Percentiles rank a stretch among this genome's conserved stretches.
These are phyloP conservation scores for Norana najaformis DNA, from an alignment of 2,888 invertebrate species.

Conservation along the genomic window DNA sequence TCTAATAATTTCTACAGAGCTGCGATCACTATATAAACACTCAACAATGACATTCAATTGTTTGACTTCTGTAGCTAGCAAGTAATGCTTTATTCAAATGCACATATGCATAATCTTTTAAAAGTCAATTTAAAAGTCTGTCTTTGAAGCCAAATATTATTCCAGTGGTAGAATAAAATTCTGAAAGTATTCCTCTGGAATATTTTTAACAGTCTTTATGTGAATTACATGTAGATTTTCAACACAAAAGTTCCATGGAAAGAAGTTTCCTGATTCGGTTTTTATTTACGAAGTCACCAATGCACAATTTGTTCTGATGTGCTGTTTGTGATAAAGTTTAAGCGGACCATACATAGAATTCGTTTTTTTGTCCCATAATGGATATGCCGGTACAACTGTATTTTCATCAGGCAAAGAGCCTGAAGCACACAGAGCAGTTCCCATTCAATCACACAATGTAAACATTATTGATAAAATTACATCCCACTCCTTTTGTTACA, in stretches of 20 bases:
- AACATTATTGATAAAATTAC: too few relatives aligned
- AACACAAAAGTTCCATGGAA: not conserved
- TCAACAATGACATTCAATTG: not conserved
- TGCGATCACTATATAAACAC: not conserved
- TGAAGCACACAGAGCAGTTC: too few relatives aligned
- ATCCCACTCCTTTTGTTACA: too few relatives aligned
- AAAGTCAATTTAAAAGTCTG: not conserved
- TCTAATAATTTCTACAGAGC: not conserved
- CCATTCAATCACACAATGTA: too few relatives aligned
- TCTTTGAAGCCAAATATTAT: not conserved
- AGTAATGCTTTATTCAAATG: not conserved
- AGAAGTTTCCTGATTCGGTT: not conserved
- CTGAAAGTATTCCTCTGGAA: not conserved
- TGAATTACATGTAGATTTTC: not conserved
- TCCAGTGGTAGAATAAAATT: not conserved
- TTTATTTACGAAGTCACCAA: not conserved
- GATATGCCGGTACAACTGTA: too few relatives aligned
- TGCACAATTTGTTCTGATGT: not conserved
- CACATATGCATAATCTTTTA: not conserved
- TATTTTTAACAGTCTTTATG: not conserved
- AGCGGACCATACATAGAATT: too few relatives aligned
- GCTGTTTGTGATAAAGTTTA: not conserved
- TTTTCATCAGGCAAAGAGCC: too few relatives aligned
- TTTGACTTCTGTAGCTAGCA: not conserved
- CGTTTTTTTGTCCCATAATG: too few relatives aligned